Conservation (phyloP, 2,888 invertebrate species). For the Drosophila colorata region DNA sequence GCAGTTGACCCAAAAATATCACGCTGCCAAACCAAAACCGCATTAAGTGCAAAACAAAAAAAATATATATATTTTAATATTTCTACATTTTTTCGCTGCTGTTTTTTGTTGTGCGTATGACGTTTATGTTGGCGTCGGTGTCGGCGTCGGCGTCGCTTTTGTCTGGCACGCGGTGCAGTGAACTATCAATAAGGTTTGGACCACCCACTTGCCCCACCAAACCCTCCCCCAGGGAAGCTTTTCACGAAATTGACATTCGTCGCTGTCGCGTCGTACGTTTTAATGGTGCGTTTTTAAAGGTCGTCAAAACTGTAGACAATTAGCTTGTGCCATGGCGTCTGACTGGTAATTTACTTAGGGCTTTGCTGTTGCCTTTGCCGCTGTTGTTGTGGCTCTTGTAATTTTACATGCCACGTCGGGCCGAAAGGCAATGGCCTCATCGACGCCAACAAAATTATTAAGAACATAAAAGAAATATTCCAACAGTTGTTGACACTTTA, state of each 20-base stretch:
- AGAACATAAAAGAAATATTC: conserved; percentile 7
- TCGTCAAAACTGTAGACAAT: conserved; percentile 69
- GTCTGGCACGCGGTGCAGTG: conserved; percentile 48
- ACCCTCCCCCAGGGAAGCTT: neutral
- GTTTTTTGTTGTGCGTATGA: conserved; percentile 28
- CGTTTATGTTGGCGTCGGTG: neutral
- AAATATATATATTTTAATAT: conserved; percentile 5
- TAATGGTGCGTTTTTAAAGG: conserved; percentile 65
- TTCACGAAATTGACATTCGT: conserved; percentile 5
- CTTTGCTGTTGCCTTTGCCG: conserved; percentile 12
- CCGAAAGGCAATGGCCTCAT: conserved; percentile 38
- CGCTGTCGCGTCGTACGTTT: conserved; percentile 30
- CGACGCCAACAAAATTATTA: conserved; percentile 59
- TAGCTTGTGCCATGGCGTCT: conserved; percentile 50
- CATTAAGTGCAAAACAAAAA: conserved; percentile 25
- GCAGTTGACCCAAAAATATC: conserved; percentile 52
- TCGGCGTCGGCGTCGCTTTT: conserved; percentile 7
- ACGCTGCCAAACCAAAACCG: conserved; percentile 4
- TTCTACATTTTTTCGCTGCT: conserved; percentile 3
- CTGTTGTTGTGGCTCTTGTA: conserved; percentile 31
- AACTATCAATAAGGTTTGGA: conserved; percentile 32
- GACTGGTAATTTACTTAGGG: conserved; percentile 55
- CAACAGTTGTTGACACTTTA: conserved; percentile 2
- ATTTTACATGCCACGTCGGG: conserved; percentile 52
- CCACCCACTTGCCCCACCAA: neutral